Conservation (phyloP, 2,797 vertebrate species). For the Sebastolobus alascanus region DNA sequence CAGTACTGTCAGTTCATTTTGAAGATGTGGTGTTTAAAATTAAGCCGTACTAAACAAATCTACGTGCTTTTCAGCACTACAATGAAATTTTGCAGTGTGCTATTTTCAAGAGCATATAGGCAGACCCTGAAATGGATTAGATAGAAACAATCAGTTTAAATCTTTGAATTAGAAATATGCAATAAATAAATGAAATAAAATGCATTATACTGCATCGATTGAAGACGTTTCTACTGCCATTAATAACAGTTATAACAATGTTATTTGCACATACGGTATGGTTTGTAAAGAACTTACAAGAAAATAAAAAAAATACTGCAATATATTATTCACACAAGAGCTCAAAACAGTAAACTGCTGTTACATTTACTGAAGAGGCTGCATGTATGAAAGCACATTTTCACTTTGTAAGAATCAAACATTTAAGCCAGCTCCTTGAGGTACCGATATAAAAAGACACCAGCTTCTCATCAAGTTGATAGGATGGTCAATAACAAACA, state of each 20-base stretch:
- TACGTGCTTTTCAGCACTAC: no score
- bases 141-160: neutral
- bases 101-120: neutral
- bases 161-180: neutral
- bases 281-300: neutral
- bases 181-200: neutral
- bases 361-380: neutral
- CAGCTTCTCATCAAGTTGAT: neutral
- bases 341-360: neutral
- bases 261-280: neutral
- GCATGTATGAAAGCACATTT: neutral
- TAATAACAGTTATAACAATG: neutral
- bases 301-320: neutral
- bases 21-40: neutral
- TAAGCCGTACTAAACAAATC: neutral
- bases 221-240: neutral
- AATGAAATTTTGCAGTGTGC: neutral
- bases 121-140: neutral
- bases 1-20: neutral
- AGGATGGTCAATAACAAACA: neutral
- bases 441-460: constrained; percentile 3
- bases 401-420: neutral
- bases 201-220: neutral
- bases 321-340: neutral
- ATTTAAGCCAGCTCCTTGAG: neutral